Evolutionary conservation across 1,140 invertebrate genomes (phyloP), one percentile per base, ranked within the genome.

Genomic region (Dendroctonus ponderosae): DNA sequence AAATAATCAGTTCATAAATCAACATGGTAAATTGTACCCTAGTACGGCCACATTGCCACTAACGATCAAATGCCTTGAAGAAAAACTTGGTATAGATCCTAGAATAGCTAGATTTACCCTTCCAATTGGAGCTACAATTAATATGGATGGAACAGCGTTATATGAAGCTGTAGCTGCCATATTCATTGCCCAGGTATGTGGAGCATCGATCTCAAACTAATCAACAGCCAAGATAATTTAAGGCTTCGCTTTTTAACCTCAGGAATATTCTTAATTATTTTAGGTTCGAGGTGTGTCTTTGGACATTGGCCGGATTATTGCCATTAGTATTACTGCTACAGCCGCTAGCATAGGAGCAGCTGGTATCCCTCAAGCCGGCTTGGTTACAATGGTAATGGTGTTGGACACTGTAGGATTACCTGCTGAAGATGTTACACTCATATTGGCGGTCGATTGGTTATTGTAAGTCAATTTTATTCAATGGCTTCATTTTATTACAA

Each of bases 261-360:
- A 26, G 26, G 26, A 26, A 2, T 1, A 26, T 26, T 26, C 1
- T 3, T 2, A 26, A 26, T 26, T 26, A 2, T 44, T 61, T 8
- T 38, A 63, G 61, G 61, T 63, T 26, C 84, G 89, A 69, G 80
- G 85, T 46, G 78, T 87, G 6, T 62, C 78, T 41, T 80, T 93
- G 44, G 82, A 81, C 65, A 83, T 91, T 60, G 90, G 89, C 2
- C 83, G 88, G 68, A 83, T 76, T 40, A 69, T 78, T 15, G 76
- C 77, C 11, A 76, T 78, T 73, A 91, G 90, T 78, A 86, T 93
- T 49, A 92, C 91, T 5, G 88, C 91, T n/a, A 93, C 91, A 7
- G 86, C 91, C 48, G 92, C 92, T 3, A 91, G 90, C 73, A 93
- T 95, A 70, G 93, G 93, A 42, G 91, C 92, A n/a, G 92, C 93